Conservation (phyloP, 2,888 invertebrate genomes). For the Blastobasis adustella region DNA sequence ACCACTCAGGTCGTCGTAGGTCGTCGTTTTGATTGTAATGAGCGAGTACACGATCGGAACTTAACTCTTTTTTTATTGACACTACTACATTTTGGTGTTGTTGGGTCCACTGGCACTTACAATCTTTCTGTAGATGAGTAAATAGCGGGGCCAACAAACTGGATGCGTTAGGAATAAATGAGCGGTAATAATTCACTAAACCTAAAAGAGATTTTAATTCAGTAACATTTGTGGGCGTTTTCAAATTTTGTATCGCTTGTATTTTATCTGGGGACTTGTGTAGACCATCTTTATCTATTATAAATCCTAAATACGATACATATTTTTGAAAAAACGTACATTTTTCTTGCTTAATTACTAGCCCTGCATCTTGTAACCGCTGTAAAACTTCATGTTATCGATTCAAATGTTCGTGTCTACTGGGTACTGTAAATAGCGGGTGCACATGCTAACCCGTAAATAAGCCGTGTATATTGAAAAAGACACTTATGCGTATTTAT, state of each 20-base stretch:
- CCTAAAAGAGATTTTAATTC: slow-evolving; percentile 18
- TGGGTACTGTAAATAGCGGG: no score
- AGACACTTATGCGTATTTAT: no score
- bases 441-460: no score
- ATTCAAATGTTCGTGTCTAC: no score
- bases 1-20: no score
- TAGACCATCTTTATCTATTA: slow-evolving; percentile 9
- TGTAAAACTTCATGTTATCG: no score
- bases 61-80: slow-evolving; percentile 3
- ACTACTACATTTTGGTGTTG: slow-evolving; percentile 10
- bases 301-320: no score
- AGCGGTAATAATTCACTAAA: slow-evolving; percentile 5
- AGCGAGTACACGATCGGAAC: slow-evolving; percentile 1
- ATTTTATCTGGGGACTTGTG: slow-evolving; percentile 11
- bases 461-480: no score
- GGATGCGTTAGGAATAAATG: neutral
- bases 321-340: no score
- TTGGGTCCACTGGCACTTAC: slow-evolving; percentile 11
- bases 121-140: slow-evolving; percentile 10
- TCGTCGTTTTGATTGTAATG: slow-evolving; percentile 1
- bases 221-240: slow-evolving; percentile 7
- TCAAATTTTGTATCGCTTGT: slow-evolving; percentile 6
- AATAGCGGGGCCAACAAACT: slow-evolving; percentile 13
- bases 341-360: no score
- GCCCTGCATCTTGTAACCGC: no score